Evolutionary conservation across 2,888 invertebrate genomes (phyloP).

Genomic region (Hirtodrosophila trivittata): DNA sequence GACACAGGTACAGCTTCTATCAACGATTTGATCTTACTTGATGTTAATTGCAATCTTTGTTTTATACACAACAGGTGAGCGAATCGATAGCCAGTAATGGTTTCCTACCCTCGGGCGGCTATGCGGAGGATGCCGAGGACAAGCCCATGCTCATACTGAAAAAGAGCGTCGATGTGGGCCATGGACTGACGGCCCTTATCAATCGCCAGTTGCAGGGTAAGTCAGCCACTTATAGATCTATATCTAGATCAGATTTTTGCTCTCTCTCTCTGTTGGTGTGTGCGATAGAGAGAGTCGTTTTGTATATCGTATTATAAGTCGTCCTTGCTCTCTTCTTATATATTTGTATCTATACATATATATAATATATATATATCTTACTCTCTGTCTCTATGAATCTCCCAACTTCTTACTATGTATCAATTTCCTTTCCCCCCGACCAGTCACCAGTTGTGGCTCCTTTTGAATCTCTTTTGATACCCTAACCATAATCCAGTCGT

Average conservation of each 20-base stretch:
- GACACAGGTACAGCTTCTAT: constrained; percentile 82
- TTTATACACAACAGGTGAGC: constrained; percentile 86
- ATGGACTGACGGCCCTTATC: constrained; percentile 90
- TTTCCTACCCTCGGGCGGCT: constrained; percentile 88
- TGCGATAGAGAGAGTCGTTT: no score
- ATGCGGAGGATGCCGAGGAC: constrained; percentile 88
- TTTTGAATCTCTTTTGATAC: background rate
- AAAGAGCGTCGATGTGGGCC: constrained; percentile 87
- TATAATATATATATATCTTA: no score
- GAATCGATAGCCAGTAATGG: constrained; percentile 92
- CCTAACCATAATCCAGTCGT: constrained; percentile 3
- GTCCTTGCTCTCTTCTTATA: no score
- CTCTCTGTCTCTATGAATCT: no score
- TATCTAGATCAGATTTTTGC: constrained; percentile 4
- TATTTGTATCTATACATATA: no score
- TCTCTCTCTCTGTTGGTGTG: background rate
- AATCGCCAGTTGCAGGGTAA: constrained; percentile 91
- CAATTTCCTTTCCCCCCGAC: no score
- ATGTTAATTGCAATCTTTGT: background rate
- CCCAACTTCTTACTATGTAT: no score
- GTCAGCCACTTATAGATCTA: constrained; percentile 16
- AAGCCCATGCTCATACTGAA: constrained; percentile 91
- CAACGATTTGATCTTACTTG: background rate
- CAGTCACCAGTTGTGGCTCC: no score
- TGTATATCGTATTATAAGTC: no score